These are phyloP conservation scores for Typhlichthys subterraneus DNA, from an alignment of 2,797 vertebrate genomes.

Conservation along the genomic window DNA sequence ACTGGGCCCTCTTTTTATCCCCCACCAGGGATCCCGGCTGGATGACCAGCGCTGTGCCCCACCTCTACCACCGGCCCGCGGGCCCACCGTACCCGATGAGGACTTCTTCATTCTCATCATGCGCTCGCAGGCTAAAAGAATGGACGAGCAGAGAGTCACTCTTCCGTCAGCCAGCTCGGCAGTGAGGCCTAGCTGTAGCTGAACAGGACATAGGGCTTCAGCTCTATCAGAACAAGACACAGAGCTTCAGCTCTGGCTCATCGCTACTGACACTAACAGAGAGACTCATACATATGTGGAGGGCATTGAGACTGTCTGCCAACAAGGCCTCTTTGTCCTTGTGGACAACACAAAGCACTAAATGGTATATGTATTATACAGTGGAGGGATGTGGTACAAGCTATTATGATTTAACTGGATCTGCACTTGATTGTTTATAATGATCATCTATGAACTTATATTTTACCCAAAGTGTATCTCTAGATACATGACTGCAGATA, in stretches of 20 bases:
- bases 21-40: conserved; percentile 87
- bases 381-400: conserved; percentile 8
- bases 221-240: too few species aligned
- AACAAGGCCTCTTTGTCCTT: conserved; percentile 6
- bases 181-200: conserved; percentile 55
- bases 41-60: conserved; percentile 97
- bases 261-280: conserved; percentile 25
- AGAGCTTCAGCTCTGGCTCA: too few species aligned
- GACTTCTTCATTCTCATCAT: conserved; percentile 98
- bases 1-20: neutral
- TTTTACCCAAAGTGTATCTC: conserved; percentile 58
- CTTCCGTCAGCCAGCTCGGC: conserved; percentile 78
- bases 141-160: conserved; percentile 94
- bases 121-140: conserved; percentile 93
- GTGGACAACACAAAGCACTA: conserved; percentile 58
- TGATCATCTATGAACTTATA: conserved; percentile 39
- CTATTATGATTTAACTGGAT: conserved; percentile 28
- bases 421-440: conserved; percentile 29
- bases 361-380: conserved; percentile 31
- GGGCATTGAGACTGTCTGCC: neutral
- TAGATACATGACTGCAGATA: conserved; percentile 52
- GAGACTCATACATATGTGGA: conserved; percentile 18
- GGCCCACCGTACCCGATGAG: conserved; percentile 93
- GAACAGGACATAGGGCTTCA: neutral
- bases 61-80: conserved; percentile 82